phyloP scores from a whole-genome alignment of 2,888 invertebrate genomes.

The Tuberolachnus salignus region DNA sequence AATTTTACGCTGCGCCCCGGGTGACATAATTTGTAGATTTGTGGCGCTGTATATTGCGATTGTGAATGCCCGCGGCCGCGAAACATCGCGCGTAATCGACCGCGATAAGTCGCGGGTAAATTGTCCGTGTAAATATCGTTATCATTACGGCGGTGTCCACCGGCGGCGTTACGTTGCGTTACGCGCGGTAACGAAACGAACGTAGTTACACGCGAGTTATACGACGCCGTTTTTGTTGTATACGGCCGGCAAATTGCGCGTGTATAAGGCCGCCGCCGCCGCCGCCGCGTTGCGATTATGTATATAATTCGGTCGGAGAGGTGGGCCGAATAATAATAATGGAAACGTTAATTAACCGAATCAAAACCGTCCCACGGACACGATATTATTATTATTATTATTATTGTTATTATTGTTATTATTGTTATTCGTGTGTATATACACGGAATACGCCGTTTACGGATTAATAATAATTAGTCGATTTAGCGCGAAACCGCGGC shows the following conservation, averaged over 20 bases:
- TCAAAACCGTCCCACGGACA: constrained; percentile 29
- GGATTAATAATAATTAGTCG: constrained; percentile 50
- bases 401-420: not conserved
- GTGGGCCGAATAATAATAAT: constrained; percentile 27
- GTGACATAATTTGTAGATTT: too few species aligned
- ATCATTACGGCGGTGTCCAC: too few species aligned
- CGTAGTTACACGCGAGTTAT: too few species aligned
- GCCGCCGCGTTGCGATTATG: constrained; percentile 1
- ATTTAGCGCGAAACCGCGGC: not conserved
- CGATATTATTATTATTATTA: constrained; percentile 20
- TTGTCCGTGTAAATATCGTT: constrained; percentile 37
- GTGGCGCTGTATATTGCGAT: too few species aligned
- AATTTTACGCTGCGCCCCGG: too few species aligned
- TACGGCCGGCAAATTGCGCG: constrained; percentile 37
- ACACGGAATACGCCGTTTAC: not conserved
- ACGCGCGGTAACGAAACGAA: too few species aligned
- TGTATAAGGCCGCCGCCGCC: constrained; percentile 25
- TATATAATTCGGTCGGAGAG: not conserved
- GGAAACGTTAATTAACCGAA: constrained; percentile 55
- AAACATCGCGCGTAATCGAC: constrained; percentile 27
- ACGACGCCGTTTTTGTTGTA: not conserved
- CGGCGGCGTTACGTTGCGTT: too few species aligned
- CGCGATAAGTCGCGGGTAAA: constrained; percentile 8
- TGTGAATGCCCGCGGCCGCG: too few species aligned
- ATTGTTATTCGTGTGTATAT: too few species aligned